These are phyloP conservation scores for Temnothorax ravouxi DNA, from an alignment of 2,888 invertebrate genomes.

Conservation along the genomic window DNA sequence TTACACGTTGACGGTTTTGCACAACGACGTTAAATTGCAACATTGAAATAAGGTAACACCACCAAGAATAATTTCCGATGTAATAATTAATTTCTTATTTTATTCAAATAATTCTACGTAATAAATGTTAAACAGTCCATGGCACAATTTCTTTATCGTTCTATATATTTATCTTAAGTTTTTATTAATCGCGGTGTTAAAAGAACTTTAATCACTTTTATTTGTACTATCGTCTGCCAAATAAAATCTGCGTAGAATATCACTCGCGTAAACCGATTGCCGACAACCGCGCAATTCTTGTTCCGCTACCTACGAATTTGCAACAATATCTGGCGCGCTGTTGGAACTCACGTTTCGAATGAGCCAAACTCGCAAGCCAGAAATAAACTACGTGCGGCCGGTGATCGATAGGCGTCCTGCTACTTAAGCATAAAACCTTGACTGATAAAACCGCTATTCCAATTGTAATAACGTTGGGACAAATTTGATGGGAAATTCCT, in stretches of 20 bases:
- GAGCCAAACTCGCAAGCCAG: conserved; percentile 20
- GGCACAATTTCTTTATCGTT: neutral
- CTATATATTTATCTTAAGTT: neutral
- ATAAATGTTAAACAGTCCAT: neutral
- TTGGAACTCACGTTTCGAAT: neutral
- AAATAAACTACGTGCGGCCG: neutral
- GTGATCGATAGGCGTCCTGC: neutral
- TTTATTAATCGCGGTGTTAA: neutral
- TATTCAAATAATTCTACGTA: neutral
- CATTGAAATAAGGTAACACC: neutral
- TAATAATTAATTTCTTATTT: neutral
- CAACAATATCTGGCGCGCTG: neutral
- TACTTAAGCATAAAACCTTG: conserved; percentile 6
- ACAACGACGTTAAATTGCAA: neutral
- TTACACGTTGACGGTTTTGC: neutral
- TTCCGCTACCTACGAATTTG: neutral
- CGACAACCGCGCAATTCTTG: neutral
- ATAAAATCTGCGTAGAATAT: conserved; percentile 6
- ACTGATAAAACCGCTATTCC: neutral
- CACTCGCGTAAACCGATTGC: neutral
- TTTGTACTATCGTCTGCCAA: neutral
- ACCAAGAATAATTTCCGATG: neutral
- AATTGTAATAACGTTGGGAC: neutral
- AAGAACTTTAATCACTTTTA: neutral
- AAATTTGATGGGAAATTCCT: neutral